Conservation (phyloP, 1,140 invertebrate genomes). For the Pentalonia nigronervosa region DNA sequence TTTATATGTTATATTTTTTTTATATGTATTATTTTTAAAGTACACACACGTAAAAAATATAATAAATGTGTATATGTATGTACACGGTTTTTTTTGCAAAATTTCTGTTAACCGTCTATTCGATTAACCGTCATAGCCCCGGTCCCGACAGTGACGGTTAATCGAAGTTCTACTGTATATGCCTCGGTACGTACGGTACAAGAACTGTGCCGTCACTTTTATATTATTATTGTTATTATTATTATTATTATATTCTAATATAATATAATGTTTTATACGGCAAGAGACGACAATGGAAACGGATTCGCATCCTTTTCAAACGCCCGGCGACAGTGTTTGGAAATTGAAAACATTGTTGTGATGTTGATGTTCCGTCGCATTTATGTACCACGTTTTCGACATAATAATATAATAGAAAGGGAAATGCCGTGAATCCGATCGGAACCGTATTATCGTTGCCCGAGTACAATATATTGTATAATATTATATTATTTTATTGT, state of each 20-base stretch:
- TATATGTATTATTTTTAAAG: too few species aligned
- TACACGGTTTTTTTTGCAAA: too few species aligned
- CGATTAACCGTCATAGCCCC: too few species aligned
- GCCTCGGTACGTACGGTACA: neutral
- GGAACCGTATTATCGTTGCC: neutral
- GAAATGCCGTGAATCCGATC: slow-evolving; percentile 21
- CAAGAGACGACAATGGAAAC: neutral
- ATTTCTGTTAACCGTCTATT: too few species aligned
- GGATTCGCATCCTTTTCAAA: slow-evolving; percentile 22
- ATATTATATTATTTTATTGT: neutral
- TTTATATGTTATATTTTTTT: too few species aligned
- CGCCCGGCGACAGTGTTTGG: neutral
- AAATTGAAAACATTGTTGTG: slow-evolving; percentile 9
- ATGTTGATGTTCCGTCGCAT: neutral
- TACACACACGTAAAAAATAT: too few species aligned
- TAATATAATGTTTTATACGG: neutral
- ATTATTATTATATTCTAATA: neutral
- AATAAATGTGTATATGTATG: too few species aligned
- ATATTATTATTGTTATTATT: neutral
- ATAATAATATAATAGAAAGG: neutral
- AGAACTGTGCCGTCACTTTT: neutral
- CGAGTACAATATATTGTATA: neutral
- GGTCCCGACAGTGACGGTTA: too few species aligned
- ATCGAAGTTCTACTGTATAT: too few species aligned
- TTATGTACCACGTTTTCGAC: too few species aligned